Evolutionary conservation across 2,113 vertebrate species (phyloP).

Genomic region (Scortum barcoo): DNA sequence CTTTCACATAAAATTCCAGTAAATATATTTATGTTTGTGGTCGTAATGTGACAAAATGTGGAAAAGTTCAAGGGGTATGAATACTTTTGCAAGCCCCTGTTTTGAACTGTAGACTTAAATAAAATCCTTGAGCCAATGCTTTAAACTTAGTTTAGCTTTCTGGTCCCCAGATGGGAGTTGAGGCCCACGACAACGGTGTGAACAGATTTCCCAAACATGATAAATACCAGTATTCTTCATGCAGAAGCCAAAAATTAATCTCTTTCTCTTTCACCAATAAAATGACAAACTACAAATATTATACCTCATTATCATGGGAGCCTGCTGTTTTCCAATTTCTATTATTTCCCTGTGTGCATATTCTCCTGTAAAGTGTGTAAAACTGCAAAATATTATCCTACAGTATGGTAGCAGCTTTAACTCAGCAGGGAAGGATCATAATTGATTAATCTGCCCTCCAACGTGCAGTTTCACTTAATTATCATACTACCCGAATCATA

Average conservation of each 20-base stretch:
- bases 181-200: not conserved
- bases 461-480: constrained; percentile 36
- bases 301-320: constrained; percentile 14
- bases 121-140: not conserved
- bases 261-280: constrained; percentile 10
- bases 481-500: constrained; percentile 45
- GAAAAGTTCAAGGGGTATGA: too few species aligned
- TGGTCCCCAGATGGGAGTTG: not conserved
- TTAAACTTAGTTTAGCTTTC: not conserved
- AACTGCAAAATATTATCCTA: constrained; percentile 4
- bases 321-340: constrained; percentile 25
- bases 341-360: not conserved
- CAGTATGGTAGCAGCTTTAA: constrained; percentile 2
- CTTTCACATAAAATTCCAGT: too few species aligned
- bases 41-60: too few species aligned
- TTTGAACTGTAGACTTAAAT: not conserved
- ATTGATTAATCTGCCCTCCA: constrained; percentile 43
- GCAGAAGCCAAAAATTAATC: not conserved
- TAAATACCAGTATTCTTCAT: not conserved
- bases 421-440: constrained; percentile 39
- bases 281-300: constrained; percentile 26
- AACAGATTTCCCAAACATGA: not conserved
- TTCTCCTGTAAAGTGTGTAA: constrained; percentile 14
- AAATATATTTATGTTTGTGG: too few species aligned
- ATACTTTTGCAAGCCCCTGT: too few species aligned